These are phyloP conservation scores for Myiopsitta monachus DNA, from an alignment of 2,113 vertebrate species.

Conservation along the genomic window DNA sequence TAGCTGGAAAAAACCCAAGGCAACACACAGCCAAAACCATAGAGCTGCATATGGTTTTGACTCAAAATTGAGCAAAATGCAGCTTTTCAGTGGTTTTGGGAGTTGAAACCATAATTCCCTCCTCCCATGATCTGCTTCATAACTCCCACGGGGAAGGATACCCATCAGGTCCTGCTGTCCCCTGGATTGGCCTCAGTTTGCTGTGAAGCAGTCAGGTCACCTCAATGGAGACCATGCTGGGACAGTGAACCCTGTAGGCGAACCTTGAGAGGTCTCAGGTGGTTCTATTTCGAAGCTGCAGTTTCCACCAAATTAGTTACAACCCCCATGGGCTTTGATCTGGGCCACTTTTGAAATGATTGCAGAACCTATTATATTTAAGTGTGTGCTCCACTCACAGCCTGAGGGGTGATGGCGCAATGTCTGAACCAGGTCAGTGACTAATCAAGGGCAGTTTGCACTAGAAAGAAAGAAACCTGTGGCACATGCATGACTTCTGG, in stretches of 20 bases:
- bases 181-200: neutral
- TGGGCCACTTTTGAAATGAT: constrained; percentile 49
- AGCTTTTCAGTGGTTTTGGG: neutral
- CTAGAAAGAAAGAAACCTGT: neutral
- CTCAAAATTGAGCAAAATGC: constrained; percentile 9
- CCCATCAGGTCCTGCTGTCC: neutral
- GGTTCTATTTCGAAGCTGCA: constrained; percentile 39
- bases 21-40: neutral
- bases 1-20: constrained; percentile 1
- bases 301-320: constrained; percentile 56
- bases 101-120: neutral
- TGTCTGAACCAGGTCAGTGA: constrained; percentile 57
- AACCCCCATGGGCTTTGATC: neutral
- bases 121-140: neutral
- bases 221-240: neutral
- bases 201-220: neutral
- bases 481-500: neutral
- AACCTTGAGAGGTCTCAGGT: neutral
- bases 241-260: neutral
- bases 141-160: neutral
- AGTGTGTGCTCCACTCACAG: neutral
- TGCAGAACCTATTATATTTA: neutral
- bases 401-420: neutral
- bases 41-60: constrained; percentile 2
- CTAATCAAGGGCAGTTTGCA: constrained; percentile 49